A percentile compares a stretch with the other conserved stretches of the same genome.
phyloP scores from a whole-genome alignment of 64 coral and sea anemone species.

The Exaiptasia diaphana region DNA sequence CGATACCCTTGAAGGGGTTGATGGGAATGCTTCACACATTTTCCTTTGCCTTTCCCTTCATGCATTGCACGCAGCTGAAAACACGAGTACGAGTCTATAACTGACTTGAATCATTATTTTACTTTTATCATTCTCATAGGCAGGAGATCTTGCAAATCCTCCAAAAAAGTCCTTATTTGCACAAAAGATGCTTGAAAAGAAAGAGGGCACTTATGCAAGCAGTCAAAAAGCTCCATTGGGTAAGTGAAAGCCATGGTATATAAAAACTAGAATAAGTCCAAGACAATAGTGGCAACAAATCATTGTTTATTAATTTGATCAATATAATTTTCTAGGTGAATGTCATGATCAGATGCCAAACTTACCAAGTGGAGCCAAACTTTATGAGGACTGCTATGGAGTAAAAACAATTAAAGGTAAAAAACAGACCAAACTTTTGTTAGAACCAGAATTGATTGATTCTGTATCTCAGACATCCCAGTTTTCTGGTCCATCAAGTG shows the following conservation, averaged over 20 bases:
- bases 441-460: too few species aligned
- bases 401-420: conserved; percentile 95
- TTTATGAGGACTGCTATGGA: conserved; percentile 83
- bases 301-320: not conserved
- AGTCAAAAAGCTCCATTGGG: conserved; percentile 83
- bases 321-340: conserved; percentile 8
- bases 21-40: too few species aligned
- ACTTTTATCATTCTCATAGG: conserved; percentile 24
- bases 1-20: too few species aligned
- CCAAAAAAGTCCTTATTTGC: conserved; percentile 68
- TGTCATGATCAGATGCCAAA: conserved; percentile 78
- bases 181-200: conserved; percentile 85
- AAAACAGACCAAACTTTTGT: too few species aligned
- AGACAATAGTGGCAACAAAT: not conserved
- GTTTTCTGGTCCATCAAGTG: too few species aligned
- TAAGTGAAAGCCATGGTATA: too few species aligned
- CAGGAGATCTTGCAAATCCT: conserved; percentile 89
- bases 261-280: too few species aligned
- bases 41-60: too few species aligned
- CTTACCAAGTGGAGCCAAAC: conserved; percentile 67
- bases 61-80: too few species aligned
- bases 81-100: not conserved
- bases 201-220: conserved; percentile 82
- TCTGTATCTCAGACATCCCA: too few species aligned
- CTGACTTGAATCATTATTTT: not conserved